Conservation (phyloP, 2,113 vertebrate genomes). For the Tetrao urogallus region DNA sequence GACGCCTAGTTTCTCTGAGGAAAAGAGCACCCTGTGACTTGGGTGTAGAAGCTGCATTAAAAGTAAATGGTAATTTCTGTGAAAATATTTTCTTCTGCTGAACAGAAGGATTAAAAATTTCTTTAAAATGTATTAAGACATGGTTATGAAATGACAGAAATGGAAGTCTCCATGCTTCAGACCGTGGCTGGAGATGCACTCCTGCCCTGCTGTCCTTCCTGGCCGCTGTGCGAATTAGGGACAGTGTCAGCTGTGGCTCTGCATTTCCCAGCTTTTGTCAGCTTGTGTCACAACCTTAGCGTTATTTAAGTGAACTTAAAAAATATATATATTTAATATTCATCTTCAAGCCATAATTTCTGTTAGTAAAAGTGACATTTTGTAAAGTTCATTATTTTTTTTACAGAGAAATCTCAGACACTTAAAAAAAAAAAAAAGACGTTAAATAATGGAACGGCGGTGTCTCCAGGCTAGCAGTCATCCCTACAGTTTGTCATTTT, state of each 20-base stretch:
- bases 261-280: slow-evolving; percentile 71
- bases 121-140: slow-evolving; percentile 9
- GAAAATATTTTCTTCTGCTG: neutral
- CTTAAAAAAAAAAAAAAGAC: slow-evolving; percentile 70
- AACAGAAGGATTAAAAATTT: slow-evolving; percentile 30
- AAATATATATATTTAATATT: slow-evolving; percentile 73
- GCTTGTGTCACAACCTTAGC: slow-evolving; percentile 79
- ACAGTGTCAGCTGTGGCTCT: slow-evolving; percentile 70
- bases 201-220: slow-evolving; percentile 19
- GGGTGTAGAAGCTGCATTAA: neutral
- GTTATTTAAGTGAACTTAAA: slow-evolving; percentile 72
- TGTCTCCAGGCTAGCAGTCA: slow-evolving; percentile 68
- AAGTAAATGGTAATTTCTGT: neutral
- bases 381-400: slow-evolving; percentile 83
- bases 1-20: neutral
- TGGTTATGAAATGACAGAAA: slow-evolving; percentile 7
- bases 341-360: slow-evolving; percentile 80
- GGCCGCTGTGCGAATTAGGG: slow-evolving; percentile 55
- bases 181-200: neutral
- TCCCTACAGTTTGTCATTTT: slow-evolving; percentile 70
- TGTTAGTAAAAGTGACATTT: slow-evolving; percentile 85
- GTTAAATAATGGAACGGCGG: slow-evolving; percentile 66
- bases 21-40: neutral
- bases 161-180: neutral
- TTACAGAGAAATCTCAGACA: slow-evolving; percentile 69